Evolutionary conservation across 2,113 vertebrate species (phyloP), one percentile per base, ranked within the genome.

Genomic region (Ancistrus triradiatus): DNA sequence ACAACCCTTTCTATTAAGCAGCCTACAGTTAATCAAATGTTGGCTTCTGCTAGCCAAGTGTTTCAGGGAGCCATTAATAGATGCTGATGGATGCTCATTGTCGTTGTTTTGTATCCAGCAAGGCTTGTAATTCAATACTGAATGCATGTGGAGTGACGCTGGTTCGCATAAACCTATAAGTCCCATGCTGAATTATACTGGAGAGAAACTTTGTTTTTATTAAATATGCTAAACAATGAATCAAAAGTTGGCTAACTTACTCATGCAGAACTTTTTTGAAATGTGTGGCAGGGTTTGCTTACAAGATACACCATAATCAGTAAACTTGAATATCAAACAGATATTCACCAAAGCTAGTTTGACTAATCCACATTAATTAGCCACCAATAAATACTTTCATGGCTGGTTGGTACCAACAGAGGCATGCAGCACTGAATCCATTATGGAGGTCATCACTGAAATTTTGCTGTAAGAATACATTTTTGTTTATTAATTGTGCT

Each of bases 121-220:
- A 55, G 62, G 50, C 50, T 35, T 55, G 50, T 33, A 55, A 59
- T 49, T 25, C 11, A 18, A 49, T 40, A 63, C 33, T 56, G 18
- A 47, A 63, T 63, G 44, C 51, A 56, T 43, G 51, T 69, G 67
- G 42, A 47, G 24, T 17, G 11, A 35, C 13, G 27, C 58, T 60
- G 58, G 52, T 18, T 47, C n/a, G n/a, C 50, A 60, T 72, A 67
- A 44, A 37, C 47, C 25, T 7, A 3, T 46, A 60, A 60, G 22
- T 10, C 63, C 43, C 22, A 27, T 21, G 13, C 51, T 10, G 48
- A 52, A 35, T 58, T 58, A 40, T 22, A 42, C n/a, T 19, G 53
- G 22, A 66, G 11, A 40, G 19, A 7, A 56, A 33, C 43, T 66
- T 49, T 40, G 31, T 58, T 19, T 59, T 59, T 60, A 47, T 65